Evolutionary conservation across 1,140 invertebrate species (phyloP).

Genomic region (Ridgeia piscesae): DNA sequence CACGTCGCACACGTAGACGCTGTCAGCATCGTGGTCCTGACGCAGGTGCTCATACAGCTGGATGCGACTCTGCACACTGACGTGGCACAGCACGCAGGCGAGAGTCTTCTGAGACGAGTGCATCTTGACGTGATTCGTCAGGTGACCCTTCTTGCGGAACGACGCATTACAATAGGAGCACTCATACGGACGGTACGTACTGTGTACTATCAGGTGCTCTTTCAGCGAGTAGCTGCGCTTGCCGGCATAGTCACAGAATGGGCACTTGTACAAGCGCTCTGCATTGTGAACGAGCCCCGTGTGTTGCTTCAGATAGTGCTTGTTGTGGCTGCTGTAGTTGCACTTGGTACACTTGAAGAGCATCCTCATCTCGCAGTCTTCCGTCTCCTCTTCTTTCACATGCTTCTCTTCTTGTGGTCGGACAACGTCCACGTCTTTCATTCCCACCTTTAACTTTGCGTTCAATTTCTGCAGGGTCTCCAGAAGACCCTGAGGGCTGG

Average conservation of each 20-base stretch:
- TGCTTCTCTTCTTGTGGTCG: neutral
- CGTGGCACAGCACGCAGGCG: slow-evolving; percentile 18
- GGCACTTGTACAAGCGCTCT: slow-evolving; percentile 54
- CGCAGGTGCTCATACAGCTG: slow-evolving; percentile 43
- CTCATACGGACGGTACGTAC: slow-evolving; percentile 49
- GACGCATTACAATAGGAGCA: slow-evolving; percentile 54
- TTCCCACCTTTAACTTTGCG: neutral
- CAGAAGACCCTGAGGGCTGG: neutral
- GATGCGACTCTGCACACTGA: neutral
- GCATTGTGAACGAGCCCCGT: slow-evolving; percentile 52
- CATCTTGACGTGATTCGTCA: slow-evolving; percentile 55
- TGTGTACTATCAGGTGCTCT: slow-evolving; percentile 55
- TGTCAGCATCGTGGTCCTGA: slow-evolving; percentile 40
- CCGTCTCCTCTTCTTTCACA: neutral
- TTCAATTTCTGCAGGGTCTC: slow-evolving; percentile 9
- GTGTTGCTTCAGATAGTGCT: slow-evolving; percentile 55
- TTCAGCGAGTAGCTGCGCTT: slow-evolving; percentile 53
- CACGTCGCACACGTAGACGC: slow-evolving; percentile 43
- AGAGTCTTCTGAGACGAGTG: slow-evolving; percentile 35
- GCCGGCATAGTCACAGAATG: slow-evolving; percentile 56
- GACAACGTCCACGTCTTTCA: neutral
- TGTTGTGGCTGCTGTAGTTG: slow-evolving; percentile 53
- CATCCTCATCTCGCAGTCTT: neutral
- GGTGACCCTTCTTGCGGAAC: slow-evolving; percentile 55
- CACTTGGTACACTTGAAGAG: slow-evolving; percentile 40